Evolutionary conservation across 2,888 invertebrate genomes (phyloP).

Genomic region (Sphaerophoria taeniata): DNA sequence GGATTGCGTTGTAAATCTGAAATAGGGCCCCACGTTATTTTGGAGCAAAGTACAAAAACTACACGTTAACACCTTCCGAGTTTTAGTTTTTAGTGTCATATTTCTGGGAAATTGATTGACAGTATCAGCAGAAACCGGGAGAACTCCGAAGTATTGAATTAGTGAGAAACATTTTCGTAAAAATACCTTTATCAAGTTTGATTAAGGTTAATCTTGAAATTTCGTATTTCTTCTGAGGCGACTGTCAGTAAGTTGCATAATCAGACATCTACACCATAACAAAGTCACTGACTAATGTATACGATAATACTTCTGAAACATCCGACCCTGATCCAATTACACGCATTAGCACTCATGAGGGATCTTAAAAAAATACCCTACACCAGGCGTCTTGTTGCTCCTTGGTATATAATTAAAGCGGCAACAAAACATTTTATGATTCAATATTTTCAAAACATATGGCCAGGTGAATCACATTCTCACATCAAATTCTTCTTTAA

Average conservation of each 20-base stretch:
- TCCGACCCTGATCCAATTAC: conserved; percentile 1
- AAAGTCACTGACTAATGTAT: background rate
- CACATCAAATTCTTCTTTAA: conserved; percentile 14
- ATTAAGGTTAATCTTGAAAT: too few species aligned
- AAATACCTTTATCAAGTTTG: too few species aligned
- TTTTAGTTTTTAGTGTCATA: too few species aligned
- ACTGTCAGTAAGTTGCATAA: too few species aligned
- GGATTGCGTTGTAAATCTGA: background rate
- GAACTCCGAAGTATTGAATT: too few species aligned
- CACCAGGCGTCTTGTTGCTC: conserved; percentile 70
- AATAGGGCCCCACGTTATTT: background rate
- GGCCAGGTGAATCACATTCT: conserved; percentile 56
- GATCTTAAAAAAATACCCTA: conserved; percentile 24
- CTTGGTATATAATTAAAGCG: conserved; percentile 56
- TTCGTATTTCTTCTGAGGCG: too few species aligned
- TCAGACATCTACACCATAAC: background rate
- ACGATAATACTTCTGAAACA: background rate
- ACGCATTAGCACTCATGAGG: conserved; percentile 36
- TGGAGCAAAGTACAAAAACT: too few species aligned
- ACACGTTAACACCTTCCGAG: too few species aligned
- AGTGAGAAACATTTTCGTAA: too few species aligned
- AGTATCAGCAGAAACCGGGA: too few species aligned
- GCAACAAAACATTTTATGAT: conserved; percentile 39
- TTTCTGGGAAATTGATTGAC: too few species aligned
- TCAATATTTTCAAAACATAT: conserved; percentile 42